Evolutionary conservation across 1,140 invertebrate genomes (phyloP).

Genomic region (Aphaenogaster rudis): DNA sequence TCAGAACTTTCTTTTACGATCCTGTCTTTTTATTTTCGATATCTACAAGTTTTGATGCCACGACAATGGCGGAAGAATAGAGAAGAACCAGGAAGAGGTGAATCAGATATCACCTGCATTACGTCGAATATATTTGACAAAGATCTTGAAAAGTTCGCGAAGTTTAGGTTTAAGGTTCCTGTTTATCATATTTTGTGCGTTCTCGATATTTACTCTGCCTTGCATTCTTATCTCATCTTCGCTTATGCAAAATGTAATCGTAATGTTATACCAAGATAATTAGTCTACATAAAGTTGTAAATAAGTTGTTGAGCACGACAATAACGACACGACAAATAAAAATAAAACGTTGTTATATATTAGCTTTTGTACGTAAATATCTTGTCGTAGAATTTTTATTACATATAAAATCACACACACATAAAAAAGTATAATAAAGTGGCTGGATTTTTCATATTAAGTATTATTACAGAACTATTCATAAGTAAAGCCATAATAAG

Average conservation of each 20-base stretch:
- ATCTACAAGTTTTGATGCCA: slow-evolving; percentile 8
- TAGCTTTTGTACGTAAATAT: too few species aligned
- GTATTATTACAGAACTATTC: not conserved
- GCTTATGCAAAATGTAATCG: not conserved
- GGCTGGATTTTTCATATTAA: not conserved
- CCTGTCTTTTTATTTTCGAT: slow-evolving; percentile 11
- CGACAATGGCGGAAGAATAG: not conserved
- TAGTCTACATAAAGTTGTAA: not conserved
- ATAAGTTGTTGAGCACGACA: not conserved
- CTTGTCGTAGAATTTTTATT: too few species aligned
- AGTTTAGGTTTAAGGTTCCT: not conserved
- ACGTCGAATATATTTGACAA: not conserved
- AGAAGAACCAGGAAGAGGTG: not conserved
- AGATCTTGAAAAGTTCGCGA: not conserved
- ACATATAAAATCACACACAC: too few species aligned
- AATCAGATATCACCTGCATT: not conserved
- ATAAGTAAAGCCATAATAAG: not conserved
- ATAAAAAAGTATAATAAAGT: not conserved
- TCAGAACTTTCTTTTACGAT: not conserved
- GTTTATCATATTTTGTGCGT: not conserved
- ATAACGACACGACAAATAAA: too few species aligned
- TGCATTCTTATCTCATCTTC: not conserved
- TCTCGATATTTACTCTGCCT: not conserved
- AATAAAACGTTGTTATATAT: too few species aligned
- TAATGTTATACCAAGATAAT: not conserved